Conservation (phyloP, 2,888 invertebrate species). For the Mactromeris polynyma region DNA sequence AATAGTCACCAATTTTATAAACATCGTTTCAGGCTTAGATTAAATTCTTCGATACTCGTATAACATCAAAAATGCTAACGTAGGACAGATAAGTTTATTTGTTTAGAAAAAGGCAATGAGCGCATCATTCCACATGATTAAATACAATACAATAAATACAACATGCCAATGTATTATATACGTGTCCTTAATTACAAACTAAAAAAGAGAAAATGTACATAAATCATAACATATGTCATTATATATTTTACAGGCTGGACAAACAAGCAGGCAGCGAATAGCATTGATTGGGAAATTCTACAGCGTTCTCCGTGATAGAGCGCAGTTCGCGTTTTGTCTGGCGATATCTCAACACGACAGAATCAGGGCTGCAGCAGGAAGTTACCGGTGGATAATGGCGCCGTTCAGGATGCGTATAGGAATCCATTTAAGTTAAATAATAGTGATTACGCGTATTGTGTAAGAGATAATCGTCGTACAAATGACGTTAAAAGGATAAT, state of each 20-base stretch:
- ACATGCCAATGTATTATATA: neutral
- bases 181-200: neutral
- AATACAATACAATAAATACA: too few relatives aligned
- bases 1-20: too few relatives aligned
- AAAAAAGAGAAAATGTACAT: neutral
- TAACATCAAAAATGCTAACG: neutral
- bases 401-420: slow-evolving; percentile 46
- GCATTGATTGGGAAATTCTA: neutral
- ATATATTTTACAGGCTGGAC: neutral
- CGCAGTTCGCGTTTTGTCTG: neutral
- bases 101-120: too few relatives aligned
- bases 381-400: slow-evolving; percentile 27
- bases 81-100: neutral
- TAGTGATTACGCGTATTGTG: slow-evolving; percentile 8
- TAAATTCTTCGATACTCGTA: neutral
- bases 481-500: neutral
- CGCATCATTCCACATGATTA: too few relatives aligned
- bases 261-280: neutral
- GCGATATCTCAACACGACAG: neutral
- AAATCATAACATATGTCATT: neutral
- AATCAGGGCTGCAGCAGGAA: slow-evolving; percentile 44
- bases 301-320: neutral
- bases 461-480: neutral
- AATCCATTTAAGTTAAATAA: slow-evolving; percentile 39
- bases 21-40: too few relatives aligned